Base-by-base conservation (phyloP, 2,888 invertebrate genomes). In the Dastarcus helophoroides region DNA sequence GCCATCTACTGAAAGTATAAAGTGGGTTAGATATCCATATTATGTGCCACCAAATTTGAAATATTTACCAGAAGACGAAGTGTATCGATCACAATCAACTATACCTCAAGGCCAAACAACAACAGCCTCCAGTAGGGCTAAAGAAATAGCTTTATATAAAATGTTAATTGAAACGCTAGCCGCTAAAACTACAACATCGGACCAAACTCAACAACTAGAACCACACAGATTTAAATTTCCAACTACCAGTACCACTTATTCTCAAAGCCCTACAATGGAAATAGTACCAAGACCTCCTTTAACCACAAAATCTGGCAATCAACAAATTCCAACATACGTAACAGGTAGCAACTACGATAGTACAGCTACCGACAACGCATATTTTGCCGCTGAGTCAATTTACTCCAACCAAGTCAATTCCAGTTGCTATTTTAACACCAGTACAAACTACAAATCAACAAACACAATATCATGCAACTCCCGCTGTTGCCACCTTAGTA, bases 101-200 rank as follows among this genome's bases (percentile, higher is more conserved):
- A n/a, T 3, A 8, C 10, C 12, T n/a, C 29, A 24, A 26, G 11
- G 25, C 13, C 15, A 28, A 24, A 3, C 19, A 13, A 24, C 8
- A 3, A 6, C 17, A 7, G 11, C 19, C 26, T 42, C 44, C 23
- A 43, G 40, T 26, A 41, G 46, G 35, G 41, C 45, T 8, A 44
- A 43, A 36, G 52, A 54, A 37, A 39, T 48, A 6, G 47, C 51
- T 29, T 36, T 54, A 3, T 56, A 54, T 32, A 50, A 51, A 22
- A 46, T 47, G 10, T 41, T 56, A 12, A 34, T 56, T 3, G 44
- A 54, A 29, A 44, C 49, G 4, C 32, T 56, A 19, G 44, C 53
- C 5, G 31, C 39, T 4, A 47, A 47, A 35, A 47, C 47, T 5
- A 42, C 34, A 14, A 44, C 38, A 2, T 40, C 42, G 12, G 31